These are phyloP conservation scores for Mayetiola destructor DNA, from an alignment of 2,888 invertebrate species.

Conservation along the genomic window DNA sequence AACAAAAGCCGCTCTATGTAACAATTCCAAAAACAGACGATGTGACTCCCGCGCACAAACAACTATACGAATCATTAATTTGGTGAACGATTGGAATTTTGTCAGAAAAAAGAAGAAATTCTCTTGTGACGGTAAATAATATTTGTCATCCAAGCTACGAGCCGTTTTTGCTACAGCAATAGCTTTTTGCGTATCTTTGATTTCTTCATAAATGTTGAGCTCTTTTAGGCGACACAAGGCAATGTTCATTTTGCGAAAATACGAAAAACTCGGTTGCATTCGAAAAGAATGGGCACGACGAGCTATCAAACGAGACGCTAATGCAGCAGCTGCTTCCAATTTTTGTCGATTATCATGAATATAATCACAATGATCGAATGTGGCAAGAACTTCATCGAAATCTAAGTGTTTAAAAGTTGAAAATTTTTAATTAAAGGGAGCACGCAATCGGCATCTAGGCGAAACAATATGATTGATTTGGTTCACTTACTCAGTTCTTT, in stretches of 20 bases:
- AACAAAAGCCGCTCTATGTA: not conserved
- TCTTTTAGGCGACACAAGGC: conserved; percentile 10
- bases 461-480: not conserved
- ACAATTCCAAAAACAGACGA: not conserved
- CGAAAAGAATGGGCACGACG: conserved; percentile 12
- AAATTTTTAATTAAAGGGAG: too few species aligned
- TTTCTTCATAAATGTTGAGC: conserved; percentile 3
- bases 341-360: not conserved
- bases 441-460: not conserved
- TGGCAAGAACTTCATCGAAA: not conserved
- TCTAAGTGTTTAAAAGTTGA: not conserved
- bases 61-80: not conserved
- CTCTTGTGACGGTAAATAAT: not conserved
- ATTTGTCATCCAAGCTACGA: not conserved
- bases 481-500: not conserved
- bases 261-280: not conserved
- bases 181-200: not conserved
- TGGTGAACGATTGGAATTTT: not conserved
- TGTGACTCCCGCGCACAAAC: not conserved
- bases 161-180: not conserved
- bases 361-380: not conserved
- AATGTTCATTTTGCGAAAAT: conserved; percentile 5
- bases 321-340: not conserved
- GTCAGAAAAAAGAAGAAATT: not conserved
- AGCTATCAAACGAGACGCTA: conserved; percentile 13